phyloP scores from a whole-genome alignment of 2,888 invertebrate species.

The Dryadula phaetusa region DNA sequence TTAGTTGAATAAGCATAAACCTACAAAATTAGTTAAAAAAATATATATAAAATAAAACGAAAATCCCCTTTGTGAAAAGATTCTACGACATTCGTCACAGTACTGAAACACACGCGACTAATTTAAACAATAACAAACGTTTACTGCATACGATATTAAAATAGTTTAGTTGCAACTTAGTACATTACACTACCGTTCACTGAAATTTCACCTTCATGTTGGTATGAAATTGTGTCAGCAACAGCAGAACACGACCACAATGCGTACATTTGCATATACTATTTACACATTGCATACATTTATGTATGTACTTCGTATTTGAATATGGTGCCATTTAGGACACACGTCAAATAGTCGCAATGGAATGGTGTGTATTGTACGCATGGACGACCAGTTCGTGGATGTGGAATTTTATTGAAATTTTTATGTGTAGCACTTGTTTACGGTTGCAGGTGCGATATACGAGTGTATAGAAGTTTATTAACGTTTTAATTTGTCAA shows the following conservation, averaged over 20 bases:
- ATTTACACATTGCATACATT: slow-evolving; percentile 23
- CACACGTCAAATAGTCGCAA: slow-evolving; percentile 25
- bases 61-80: too few relatives aligned
- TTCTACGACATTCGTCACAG: neutral
- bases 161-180: slow-evolving; percentile 5
- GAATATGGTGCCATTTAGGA: slow-evolving; percentile 31
- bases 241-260: slow-evolving; percentile 29
- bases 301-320: slow-evolving; percentile 21
- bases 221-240: slow-evolving; percentile 30
- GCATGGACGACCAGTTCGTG: slow-evolving; percentile 20
- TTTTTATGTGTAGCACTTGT: slow-evolving; percentile 15
- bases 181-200: neutral
- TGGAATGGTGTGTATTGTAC: slow-evolving; percentile 15
- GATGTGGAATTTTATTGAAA: slow-evolving; percentile 21
- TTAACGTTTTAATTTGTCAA: neutral
- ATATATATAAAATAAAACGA: too few relatives aligned
- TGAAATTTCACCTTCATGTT: slow-evolving; percentile 7
- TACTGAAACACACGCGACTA: neutral
- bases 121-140: neutral
- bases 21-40: neutral
- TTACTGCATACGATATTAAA: neutral
- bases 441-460: slow-evolving; percentile 11
- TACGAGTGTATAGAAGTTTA: neutral
- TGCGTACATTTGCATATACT: slow-evolving; percentile 32
- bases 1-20: neutral